These are phyloP conservation scores for Esperia sulphurella DNA, from an alignment of 2,888 invertebrate species.

Conservation along the genomic window DNA sequence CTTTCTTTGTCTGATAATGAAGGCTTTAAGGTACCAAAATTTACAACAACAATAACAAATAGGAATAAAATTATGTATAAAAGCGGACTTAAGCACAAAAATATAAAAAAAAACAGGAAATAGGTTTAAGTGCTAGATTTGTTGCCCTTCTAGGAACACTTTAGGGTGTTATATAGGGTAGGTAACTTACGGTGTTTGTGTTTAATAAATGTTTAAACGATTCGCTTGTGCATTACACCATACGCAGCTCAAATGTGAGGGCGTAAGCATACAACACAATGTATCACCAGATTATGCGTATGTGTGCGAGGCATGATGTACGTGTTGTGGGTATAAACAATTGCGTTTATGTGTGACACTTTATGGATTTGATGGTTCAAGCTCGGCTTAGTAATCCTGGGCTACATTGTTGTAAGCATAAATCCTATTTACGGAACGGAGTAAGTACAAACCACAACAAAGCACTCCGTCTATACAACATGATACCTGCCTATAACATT, in stretches of 20 bases:
- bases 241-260: constrained; percentile 41
- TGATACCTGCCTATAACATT: no score
- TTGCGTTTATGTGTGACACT: constrained; percentile 26
- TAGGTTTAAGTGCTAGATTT: no score
- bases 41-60: no score
- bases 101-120: no score
- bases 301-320: constrained; percentile 60
- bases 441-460: constrained; percentile 2
- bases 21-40: no score
- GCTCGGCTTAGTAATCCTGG: constrained; percentile 8
- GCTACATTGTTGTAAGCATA: constrained; percentile 2
- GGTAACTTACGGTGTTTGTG: no score
- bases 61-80: no score
- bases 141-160: no score
- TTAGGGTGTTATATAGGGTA: no score
- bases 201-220: no score
- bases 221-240: constrained; percentile 20
- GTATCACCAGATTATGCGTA: constrained; percentile 61
- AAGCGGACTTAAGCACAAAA: no score
- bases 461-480: not conserved
- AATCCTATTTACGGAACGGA: constrained; percentile 1
- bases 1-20: no score
- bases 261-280: constrained; percentile 60
- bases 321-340: constrained; percentile 33
- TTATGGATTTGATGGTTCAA: constrained; percentile 24